These are phyloP conservation scores for Sitophilus oryzae DNA, from an alignment of 1,140 invertebrate genomes.

Conservation along the genomic window DNA sequence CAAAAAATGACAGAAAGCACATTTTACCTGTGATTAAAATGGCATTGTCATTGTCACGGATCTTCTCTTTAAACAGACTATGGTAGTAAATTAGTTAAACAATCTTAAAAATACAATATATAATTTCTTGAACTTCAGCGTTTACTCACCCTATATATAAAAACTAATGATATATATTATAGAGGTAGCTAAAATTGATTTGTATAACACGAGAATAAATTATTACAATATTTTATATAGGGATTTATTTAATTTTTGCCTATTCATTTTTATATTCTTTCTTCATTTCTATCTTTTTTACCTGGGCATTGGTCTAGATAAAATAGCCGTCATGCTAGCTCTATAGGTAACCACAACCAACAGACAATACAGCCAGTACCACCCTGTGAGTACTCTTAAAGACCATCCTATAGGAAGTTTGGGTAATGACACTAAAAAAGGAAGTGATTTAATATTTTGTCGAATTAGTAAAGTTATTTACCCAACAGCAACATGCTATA, in stretches of 20 bases:
- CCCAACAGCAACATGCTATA: constrained; percentile 66
- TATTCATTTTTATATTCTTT: no score
- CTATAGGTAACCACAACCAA: constrained; percentile 69
- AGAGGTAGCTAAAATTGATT: no score
- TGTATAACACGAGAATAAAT: background rate
- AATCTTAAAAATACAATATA: no score
- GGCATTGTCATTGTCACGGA: no score
- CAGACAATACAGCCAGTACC: constrained; percentile 80
- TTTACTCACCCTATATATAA: no score
- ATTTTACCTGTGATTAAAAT: no score
- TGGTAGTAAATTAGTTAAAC: no score
- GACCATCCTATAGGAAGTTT: constrained; percentile 70
- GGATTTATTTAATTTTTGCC: no score
- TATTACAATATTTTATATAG: constrained; percentile 1
- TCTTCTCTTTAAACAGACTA: no score
- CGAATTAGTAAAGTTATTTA: background rate
- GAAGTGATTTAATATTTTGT: background rate
- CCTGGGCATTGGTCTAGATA: constrained; percentile 68
- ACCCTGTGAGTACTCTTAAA: constrained; percentile 68
- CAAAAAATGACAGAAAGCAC: no score
- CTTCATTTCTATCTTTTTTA: constrained; percentile 34
- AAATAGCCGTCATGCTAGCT: constrained; percentile 75
- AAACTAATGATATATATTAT: no score
- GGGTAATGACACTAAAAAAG: constrained; percentile 60
- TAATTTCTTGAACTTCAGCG: no score